Evolutionary conservation across 2,113 vertebrate species (phyloP).

Genomic region (Tringa solitaria): DNA sequence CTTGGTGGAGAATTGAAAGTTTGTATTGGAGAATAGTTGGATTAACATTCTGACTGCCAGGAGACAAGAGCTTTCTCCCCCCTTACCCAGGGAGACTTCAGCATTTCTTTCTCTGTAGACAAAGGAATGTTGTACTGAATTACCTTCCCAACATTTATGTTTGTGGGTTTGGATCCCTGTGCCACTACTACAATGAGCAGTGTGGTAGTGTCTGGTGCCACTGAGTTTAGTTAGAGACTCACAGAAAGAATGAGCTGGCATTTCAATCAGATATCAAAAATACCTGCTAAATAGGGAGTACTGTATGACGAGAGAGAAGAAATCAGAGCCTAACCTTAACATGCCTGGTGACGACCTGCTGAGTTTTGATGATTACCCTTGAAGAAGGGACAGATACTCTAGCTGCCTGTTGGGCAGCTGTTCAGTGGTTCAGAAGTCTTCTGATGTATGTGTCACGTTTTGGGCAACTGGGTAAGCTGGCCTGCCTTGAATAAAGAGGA

Average conservation of each 20-base stretch:
- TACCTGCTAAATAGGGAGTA: not conserved
- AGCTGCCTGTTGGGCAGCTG: not conserved
- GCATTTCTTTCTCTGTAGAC: not conserved
- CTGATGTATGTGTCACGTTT: not conserved
- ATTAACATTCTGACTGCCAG: not conserved
- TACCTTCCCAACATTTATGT: not conserved
- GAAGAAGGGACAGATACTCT: not conserved
- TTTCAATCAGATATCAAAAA: not conserved
- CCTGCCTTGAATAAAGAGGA: conserved; percentile 39
- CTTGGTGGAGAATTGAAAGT: not conserved
- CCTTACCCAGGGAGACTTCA: not conserved
- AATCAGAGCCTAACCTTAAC: not conserved
- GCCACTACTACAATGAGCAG: not conserved
- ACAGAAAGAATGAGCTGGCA: not conserved
- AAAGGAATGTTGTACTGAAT: not conserved
- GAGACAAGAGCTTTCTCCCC: not conserved
- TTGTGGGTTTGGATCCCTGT: not conserved
- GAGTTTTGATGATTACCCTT: conserved; percentile 2
- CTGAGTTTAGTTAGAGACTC: not conserved
- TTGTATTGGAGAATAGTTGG: not conserved
- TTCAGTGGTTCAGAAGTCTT: not conserved
- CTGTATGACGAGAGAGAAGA: not conserved
- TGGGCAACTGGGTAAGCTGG: not conserved
- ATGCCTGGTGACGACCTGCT: not conserved
- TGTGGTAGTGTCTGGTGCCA: not conserved